phyloP scores from a whole-genome alignment of 1,140 invertebrate genomes.

The Centruroides vittatus region DNA sequence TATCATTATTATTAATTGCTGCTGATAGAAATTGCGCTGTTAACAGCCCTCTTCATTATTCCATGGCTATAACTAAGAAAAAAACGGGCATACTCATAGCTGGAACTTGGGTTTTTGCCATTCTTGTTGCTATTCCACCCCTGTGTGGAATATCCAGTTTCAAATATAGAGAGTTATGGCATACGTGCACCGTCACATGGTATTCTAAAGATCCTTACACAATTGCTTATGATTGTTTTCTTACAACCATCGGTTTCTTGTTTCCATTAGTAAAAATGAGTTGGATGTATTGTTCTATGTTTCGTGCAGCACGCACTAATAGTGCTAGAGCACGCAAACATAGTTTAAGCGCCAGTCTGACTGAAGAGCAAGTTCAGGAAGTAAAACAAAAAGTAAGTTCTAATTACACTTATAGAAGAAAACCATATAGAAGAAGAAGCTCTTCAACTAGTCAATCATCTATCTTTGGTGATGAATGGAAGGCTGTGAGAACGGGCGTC shows the following conservation, averaged over 20 bases:
- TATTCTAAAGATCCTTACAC: constrained; percentile 1
- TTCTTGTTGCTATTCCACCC: constrained; percentile 5
- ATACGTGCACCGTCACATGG: constrained; percentile 18
- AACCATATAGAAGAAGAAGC: constrained; percentile 1
- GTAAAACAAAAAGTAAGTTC: no score
- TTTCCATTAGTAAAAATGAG: constrained; percentile 48
- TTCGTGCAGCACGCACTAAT: constrained; percentile 50
- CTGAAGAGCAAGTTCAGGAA: background rate
- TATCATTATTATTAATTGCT: constrained; percentile 57
- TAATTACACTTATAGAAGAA: no score
- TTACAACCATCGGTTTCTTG: constrained; percentile 38
- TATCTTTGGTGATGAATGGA: constrained; percentile 18
- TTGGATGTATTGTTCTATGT: constrained; percentile 55
- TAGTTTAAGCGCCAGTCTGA: constrained; percentile 29
- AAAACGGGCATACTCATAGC: constrained; percentile 52
- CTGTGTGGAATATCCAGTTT: background rate
- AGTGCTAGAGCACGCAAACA: constrained; percentile 49
- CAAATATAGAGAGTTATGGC: constrained; percentile 2
- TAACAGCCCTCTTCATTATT: constrained; percentile 69
- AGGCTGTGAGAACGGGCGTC: constrained; percentile 13
- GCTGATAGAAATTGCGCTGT: constrained; percentile 76
- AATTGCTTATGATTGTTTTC: constrained; percentile 2
- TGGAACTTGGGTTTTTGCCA: constrained; percentile 18
- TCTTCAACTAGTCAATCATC: constrained; percentile 10
- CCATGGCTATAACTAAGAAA: constrained; percentile 53